Conservation (phyloP, 2,797 vertebrate genomes). For the Pangasius macronema region DNA sequence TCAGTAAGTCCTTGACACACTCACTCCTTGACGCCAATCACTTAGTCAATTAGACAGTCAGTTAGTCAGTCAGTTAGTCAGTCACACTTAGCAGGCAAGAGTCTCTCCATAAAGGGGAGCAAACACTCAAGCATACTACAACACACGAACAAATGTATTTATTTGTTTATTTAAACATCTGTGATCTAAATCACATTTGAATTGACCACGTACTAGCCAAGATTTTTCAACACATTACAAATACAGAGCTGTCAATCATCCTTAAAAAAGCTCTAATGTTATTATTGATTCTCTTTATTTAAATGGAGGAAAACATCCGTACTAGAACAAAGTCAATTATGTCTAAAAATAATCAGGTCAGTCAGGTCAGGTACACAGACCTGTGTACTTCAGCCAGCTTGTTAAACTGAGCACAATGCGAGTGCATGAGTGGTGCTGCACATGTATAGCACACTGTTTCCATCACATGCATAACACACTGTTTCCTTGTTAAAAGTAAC, state of each 20-base stretch:
- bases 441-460: not conserved
- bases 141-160: not conserved
- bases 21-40: not conserved
- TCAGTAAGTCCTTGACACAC: too few species aligned
- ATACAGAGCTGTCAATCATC: not conserved
- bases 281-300: not conserved
- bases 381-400: not conserved
- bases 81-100: not conserved
- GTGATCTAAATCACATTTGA: not conserved
- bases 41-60: not conserved
- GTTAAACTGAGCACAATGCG: not conserved
- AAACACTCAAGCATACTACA: not conserved
- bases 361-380: not conserved
- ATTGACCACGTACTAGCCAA: not conserved
- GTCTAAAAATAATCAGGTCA: not conserved
- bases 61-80: not conserved
- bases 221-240: not conserved
- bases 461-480: conserved; percentile 10
- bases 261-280: not conserved
- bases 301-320: not conserved
- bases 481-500: not conserved
- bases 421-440: not conserved
- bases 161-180: not conserved
- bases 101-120: not conserved
- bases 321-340: not conserved